phyloP scores from a whole-genome alignment of 1,140 invertebrate genomes.

The Phymorhynchus buccinoides region DNA sequence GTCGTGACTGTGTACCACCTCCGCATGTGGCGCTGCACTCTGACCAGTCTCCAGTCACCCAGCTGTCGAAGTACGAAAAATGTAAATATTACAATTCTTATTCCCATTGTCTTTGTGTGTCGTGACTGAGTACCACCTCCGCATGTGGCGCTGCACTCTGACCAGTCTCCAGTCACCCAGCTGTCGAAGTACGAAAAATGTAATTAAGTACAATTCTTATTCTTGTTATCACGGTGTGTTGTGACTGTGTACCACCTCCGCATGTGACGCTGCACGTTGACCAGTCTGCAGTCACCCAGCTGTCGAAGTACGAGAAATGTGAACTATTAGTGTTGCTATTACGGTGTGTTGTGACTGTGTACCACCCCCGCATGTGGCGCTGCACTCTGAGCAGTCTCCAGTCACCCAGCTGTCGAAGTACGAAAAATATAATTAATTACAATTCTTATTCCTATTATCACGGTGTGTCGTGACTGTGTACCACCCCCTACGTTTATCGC shows the following conservation, averaged over 20 bases:
- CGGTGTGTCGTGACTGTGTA: constrained; percentile 70
- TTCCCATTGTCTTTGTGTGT: no score
- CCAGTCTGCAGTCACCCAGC: constrained; percentile 70
- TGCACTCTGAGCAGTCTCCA: constrained; percentile 74
- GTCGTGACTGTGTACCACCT: constrained; percentile 73
- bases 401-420: constrained; percentile 64
- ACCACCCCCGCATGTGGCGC: constrained; percentile 75
- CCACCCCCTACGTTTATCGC: constrained; percentile 75
- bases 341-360: no score
- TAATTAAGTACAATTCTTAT: no score
- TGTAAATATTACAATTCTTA: no score
- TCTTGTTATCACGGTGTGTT: no score
- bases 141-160: constrained; percentile 74
- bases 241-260: constrained; percentile 74
- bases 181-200: no score
- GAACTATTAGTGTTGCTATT: no score
- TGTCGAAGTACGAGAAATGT: constrained; percentile 46
- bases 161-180: constrained; percentile 69
- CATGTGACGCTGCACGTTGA: constrained; percentile 74
- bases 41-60: constrained; percentile 69
- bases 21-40: constrained; percentile 75
- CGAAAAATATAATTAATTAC: no score
- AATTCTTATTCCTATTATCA: no score
- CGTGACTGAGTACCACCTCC: constrained; percentile 74
- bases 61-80: constrained; percentile 54